Base-by-base conservation (phyloP, 2,888 invertebrate species). In the Pelosia muscerda region DNA sequence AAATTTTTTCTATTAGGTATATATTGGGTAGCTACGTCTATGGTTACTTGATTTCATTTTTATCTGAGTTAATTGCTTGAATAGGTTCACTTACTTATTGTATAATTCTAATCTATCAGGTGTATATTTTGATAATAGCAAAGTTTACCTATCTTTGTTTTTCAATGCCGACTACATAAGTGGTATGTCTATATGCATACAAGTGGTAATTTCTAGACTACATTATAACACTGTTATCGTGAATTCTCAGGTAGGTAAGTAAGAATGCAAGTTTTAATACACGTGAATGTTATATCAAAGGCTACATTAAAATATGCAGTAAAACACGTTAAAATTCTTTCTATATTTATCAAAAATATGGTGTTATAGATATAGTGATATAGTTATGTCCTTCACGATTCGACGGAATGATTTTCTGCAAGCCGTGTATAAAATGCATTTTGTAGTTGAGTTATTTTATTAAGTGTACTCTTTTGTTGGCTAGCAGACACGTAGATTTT, bases 401-500 rank as follows among this genome's bases (percentile, higher is more conserved):
- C 9, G 9, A 38, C 38, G 19, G 25, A 61, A 61, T 49, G n/a
- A 5, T 49, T 11, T 26, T 19, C 61, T 49, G 6, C 6, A 28
- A 42, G 26, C 10, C 63, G 2, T 22, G 66, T 65, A 62, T 60
- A 31, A 11, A 71, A 49, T 49, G n/a, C 49, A n/a, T 49, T 49
- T 31, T 49, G 4, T 49, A n/a, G n/a, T n/a, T 8, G 19, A 49
- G 49, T 42, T 42, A n/a, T 1, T n/a, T n/a, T 49, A 38, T 15
- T 38, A 38, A 38, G 49, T 3, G 19, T n/a, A 49, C n/a, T 6
- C 49, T 49, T 19, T 49, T n/a, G 56, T 55, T 55, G 61, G 60
- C 73, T 66, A 69, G 68, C 55, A 65, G 70, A 73, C 67, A 75
- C 63, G 72, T 71, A 68, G 54, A 74, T 60, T 70, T 63, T 73